Percentiles rank a stretch among this genome's conserved stretches.
phyloP scores from a whole-genome alignment of 2,888 invertebrate species.

The Sicus ferrugineus region DNA sequence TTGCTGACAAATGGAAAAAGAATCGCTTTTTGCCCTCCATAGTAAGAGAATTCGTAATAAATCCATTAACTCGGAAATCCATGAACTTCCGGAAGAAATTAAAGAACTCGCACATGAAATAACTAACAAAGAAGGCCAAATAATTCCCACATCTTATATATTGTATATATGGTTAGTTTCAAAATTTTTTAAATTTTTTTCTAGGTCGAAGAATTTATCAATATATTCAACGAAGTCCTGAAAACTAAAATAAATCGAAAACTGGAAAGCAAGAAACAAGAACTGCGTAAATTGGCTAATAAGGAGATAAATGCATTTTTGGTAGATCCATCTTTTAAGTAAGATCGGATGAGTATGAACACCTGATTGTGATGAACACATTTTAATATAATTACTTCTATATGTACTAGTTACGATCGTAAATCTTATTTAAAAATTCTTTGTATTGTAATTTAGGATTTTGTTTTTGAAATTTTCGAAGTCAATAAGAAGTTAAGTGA shows the following conservation, averaged over 20 bases:
- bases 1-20: no score
- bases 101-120: background rate
- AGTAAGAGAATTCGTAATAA: no score
- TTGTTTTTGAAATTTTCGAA: no score
- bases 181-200: slow-evolving; percentile 43
- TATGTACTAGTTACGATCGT: no score
- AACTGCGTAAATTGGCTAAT: background rate
- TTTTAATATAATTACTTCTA: no score
- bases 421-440: no score
- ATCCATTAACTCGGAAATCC: background rate
- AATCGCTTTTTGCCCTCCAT: no score
- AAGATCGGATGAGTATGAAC: no score
- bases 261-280: slow-evolving; percentile 37
- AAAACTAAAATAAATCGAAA: slow-evolving; percentile 64
- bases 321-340: no score
- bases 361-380: no score
- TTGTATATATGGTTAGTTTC: background rate
- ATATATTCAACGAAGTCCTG: slow-evolving; percentile 66
- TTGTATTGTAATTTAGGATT: no score
- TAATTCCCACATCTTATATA: background rate
- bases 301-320: slow-evolving; percentile 14
- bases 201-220: slow-evolving; percentile 67
- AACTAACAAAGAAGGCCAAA: background rate
- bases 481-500: no score
- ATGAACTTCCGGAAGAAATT: background rate